phyloP scores from a whole-genome alignment of 2,888 invertebrate genomes.

The Germaria angustata region DNA sequence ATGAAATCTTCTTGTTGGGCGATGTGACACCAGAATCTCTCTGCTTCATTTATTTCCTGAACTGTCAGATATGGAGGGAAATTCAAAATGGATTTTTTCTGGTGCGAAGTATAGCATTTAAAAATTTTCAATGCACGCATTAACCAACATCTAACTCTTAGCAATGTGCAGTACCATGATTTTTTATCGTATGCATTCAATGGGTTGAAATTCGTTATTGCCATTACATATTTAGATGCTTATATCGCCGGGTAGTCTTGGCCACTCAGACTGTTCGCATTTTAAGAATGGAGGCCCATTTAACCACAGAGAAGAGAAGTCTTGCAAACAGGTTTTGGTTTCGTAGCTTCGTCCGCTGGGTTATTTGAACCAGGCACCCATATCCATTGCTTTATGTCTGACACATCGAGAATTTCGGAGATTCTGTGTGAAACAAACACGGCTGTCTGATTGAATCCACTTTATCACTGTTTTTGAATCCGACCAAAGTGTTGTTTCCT shows the following conservation, averaged over 20 bases:
- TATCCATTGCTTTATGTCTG: neutral
- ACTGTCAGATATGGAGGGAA: neutral
- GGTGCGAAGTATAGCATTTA: neutral
- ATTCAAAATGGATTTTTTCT: neutral
- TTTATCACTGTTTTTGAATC: slow-evolving; percentile 4
- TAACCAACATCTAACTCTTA: slow-evolving; percentile 27
- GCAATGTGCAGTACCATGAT: neutral
- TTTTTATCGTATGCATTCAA: neutral
- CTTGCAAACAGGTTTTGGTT: neutral
- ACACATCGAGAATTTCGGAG: neutral
- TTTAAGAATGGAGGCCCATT: neutral
- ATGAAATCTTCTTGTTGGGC: neutral
- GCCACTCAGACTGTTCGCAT: neutral
- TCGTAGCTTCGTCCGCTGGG: neutral
- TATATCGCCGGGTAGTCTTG: neutral
- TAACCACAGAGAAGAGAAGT: neutral
- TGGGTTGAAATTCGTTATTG: neutral
- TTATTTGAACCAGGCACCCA: neutral
- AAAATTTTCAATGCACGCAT: slow-evolving; percentile 11
- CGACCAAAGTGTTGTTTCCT: neutral
- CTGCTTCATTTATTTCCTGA: slow-evolving; percentile 1
- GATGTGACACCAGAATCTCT: slow-evolving; percentile 4
- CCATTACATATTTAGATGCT: neutral
- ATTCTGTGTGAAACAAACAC: slow-evolving; percentile 8
- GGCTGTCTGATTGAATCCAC: neutral